Conservation (phyloP, 2,888 invertebrate genomes). For the Scaptomyza polygonia region DNA sequence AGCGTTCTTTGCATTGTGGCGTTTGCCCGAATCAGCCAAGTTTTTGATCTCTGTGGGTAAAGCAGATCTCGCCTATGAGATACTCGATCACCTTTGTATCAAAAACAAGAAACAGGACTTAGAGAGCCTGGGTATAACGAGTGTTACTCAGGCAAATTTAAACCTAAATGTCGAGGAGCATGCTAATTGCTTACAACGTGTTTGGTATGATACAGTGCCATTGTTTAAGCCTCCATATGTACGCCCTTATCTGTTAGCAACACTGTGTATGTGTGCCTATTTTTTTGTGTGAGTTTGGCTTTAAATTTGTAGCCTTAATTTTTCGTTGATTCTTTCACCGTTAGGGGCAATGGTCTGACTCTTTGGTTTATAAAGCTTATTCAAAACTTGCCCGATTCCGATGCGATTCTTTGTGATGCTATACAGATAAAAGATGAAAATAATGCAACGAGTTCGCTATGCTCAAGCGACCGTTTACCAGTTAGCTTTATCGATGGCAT, state of each 20-base stretch:
- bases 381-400: background rate
- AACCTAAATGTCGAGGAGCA: background rate
- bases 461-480: background rate
- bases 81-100: slow-evolving; percentile 31
- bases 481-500: slow-evolving; percentile 16
- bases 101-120: slow-evolving; percentile 35
- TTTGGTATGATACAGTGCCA: slow-evolving; percentile 20
- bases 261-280: slow-evolving; percentile 1
- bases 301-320: background rate
- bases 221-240: slow-evolving; percentile 16
- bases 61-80: slow-evolving; percentile 20
- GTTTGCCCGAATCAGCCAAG: slow-evolving; percentile 51
- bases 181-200: background rate
- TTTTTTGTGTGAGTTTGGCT: slow-evolving; percentile 34
- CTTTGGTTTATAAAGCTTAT: slow-evolving; percentile 24
- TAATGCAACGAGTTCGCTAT: background rate
- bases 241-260: background rate
- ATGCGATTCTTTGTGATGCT: slow-evolving; percentile 14
- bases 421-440: background rate
- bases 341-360: slow-evolving; percentile 31
- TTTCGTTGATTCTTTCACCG: background rate
- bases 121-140: slow-evolving; percentile 29
- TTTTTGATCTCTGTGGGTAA: slow-evolving; percentile 24
- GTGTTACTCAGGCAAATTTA: slow-evolving; percentile 4
- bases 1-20: background rate